Evolutionary conservation across 2,113 vertebrate species (phyloP).

Genomic region (Stomatorhinus ivindoensis): DNA sequence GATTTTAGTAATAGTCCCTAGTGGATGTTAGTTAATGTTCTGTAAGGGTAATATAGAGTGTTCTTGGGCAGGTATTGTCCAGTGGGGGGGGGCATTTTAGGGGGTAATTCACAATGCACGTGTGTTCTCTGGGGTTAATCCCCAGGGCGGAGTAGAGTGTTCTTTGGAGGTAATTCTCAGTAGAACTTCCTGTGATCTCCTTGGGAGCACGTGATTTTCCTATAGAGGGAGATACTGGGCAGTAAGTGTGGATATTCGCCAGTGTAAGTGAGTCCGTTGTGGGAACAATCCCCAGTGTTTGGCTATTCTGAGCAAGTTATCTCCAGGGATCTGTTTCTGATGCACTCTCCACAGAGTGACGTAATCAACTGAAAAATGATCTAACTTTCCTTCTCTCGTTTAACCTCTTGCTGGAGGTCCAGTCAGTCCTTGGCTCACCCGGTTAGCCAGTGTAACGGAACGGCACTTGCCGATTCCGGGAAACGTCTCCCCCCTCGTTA

Average conservation of each 20-base stretch:
- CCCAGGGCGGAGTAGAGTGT: not conserved
- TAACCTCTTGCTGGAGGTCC: not conserved
- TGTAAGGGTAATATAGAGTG: not conserved
- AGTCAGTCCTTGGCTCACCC: not conserved
- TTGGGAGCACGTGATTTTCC: not conserved
- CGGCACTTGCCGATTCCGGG: conserved; percentile 15
- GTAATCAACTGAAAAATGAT: not conserved
- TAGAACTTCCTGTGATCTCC: not conserved
- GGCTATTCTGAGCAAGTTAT: not conserved
- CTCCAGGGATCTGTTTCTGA: not conserved
- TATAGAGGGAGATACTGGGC: not conserved
- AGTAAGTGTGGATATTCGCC: not conserved
- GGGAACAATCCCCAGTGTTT: not conserved
- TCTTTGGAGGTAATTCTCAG: not conserved
- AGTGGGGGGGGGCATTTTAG: not conserved
- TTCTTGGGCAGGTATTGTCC: not conserved
- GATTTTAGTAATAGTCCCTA: not conserved
- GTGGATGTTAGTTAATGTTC: not conserved
- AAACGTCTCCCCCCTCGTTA: not conserved
- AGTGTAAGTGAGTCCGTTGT: not conserved
- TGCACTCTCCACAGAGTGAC: not conserved
- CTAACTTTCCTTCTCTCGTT: not conserved
- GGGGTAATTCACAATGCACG: not conserved
- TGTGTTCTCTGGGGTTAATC: not conserved
- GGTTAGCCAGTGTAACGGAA: not conserved